Conservation (phyloP, 2,113 vertebrate species). For the Atractosteus spatula region DNA sequence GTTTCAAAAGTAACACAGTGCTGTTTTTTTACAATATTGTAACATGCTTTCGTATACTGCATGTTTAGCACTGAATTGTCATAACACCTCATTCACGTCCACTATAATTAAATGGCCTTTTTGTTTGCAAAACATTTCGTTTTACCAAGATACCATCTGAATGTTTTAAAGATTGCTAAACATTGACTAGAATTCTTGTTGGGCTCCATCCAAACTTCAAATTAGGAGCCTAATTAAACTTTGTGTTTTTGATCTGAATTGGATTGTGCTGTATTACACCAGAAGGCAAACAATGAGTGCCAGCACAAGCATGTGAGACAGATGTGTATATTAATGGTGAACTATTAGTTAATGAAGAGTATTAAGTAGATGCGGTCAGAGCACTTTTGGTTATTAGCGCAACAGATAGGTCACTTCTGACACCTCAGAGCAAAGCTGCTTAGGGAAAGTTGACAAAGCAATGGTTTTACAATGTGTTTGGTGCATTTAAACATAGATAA, state of each 20-base stretch:
- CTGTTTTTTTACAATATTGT: too few relatives aligned
- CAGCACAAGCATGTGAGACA: not conserved
- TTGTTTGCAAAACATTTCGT: too few relatives aligned
- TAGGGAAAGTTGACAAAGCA: conserved; percentile 53
- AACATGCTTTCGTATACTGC: too few relatives aligned
- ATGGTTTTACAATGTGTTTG: conserved; percentile 57
- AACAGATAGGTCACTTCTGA: conserved; percentile 35
- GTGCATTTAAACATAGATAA: conserved; percentile 51
- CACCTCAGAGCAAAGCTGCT: conserved; percentile 15
- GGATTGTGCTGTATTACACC: not conserved
- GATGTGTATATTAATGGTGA: not conserved
- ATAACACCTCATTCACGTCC: too few relatives aligned
- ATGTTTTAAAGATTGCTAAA: too few relatives aligned
- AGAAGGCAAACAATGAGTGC: conserved; percentile 5
- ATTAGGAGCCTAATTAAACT: not conserved
- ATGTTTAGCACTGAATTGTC: too few relatives aligned
- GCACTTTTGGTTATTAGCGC: conserved; percentile 22
- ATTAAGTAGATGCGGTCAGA: not conserved
- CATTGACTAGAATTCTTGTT: too few relatives aligned
- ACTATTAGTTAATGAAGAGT: conserved; percentile 27
- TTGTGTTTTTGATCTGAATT: not conserved
- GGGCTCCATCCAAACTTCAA: too few relatives aligned
- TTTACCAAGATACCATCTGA: too few relatives aligned
- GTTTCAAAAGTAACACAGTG: too few relatives aligned
- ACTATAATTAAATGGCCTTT: too few relatives aligned